Percentiles rank a stretch among this genome's conserved stretches.
These are phyloP conservation scores for Noctua janthe DNA, from an alignment of 2,888 invertebrate species.

Conservation along the genomic window DNA sequence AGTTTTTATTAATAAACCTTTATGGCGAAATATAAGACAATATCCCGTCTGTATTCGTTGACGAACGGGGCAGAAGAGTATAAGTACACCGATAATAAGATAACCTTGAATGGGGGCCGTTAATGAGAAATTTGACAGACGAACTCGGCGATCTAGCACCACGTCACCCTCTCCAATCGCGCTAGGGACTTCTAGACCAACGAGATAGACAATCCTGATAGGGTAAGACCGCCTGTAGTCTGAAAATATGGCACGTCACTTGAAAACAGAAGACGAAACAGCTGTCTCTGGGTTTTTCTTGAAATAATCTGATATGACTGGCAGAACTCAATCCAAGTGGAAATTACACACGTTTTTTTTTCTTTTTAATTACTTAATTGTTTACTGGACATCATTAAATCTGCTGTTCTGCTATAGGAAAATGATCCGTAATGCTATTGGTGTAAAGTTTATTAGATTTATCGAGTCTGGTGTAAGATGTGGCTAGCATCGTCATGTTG, in stretches of 20 bases:
- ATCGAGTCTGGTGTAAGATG: not conserved
- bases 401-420: constrained; percentile 37
- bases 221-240: not conserved
- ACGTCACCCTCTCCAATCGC: no score
- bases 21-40: no score
- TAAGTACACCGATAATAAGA: no score
- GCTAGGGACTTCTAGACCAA: not conserved
- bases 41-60: no score
- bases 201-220: not conserved
- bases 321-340: constrained; percentile 31
- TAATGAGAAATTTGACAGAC: no score
- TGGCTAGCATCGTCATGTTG: constrained; percentile 15
- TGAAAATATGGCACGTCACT: not conserved
- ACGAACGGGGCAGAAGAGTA: no score
- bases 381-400: constrained; percentile 41
- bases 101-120: no score
- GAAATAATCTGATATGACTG: constrained; percentile 22
- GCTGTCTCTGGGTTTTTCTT: not conserved
- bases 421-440: constrained; percentile 10
- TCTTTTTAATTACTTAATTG: constrained; percentile 48
- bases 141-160: no score
- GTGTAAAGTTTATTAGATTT: not conserved
- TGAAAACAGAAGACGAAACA: constrained; percentile 1
- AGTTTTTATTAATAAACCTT: no score
- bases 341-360: constrained; percentile 51